Percentiles rank a stretch among this genome's conserved stretches.
Evolutionary conservation across 1,140 invertebrate species (phyloP).

Genomic region (Drosophila cardini): DNA sequence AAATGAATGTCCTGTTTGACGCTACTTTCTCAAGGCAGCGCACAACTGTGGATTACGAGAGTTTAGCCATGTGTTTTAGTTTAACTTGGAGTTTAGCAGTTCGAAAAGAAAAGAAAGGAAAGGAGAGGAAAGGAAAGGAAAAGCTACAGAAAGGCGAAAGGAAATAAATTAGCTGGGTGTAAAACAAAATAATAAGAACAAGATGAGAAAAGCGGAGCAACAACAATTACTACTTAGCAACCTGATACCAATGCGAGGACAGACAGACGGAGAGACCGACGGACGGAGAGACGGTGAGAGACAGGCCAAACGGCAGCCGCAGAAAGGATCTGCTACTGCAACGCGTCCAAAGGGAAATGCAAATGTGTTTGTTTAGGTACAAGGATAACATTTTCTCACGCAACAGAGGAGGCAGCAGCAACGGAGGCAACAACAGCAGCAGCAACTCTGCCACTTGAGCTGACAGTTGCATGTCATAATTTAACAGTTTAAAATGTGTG

Average conservation of each 20-base stretch:
- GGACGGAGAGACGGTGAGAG: slow-evolving; percentile 7
- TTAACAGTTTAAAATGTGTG: slow-evolving; percentile 69
- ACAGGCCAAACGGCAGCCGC: slow-evolving; percentile 42
- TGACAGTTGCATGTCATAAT: slow-evolving; percentile 81
- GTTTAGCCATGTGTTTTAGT: slow-evolving; percentile 55
- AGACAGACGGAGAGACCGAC: neutral
- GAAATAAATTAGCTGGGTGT: slow-evolving; percentile 77
- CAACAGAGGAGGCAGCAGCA: slow-evolving; percentile 27
- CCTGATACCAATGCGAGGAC: slow-evolving; percentile 45
- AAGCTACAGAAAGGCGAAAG: slow-evolving; percentile 54
- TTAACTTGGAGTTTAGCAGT: slow-evolving; percentile 17
- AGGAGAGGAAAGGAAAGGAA: slow-evolving; percentile 28
- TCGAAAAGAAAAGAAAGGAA: too few species aligned
- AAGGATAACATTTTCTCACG: slow-evolving; percentile 80
- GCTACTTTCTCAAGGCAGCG: slow-evolving; percentile 18
- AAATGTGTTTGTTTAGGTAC: slow-evolving; percentile 73
- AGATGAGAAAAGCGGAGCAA: slow-evolving; percentile 21
- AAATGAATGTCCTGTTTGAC: slow-evolving; percentile 26
- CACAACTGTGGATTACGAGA: slow-evolving; percentile 2
- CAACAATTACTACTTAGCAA: slow-evolving; percentile 65
- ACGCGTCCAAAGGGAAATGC: slow-evolving; percentile 10
- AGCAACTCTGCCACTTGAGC: slow-evolving; percentile 56
- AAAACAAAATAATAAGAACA: slow-evolving; percentile 25
- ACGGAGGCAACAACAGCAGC: slow-evolving; percentile 10
- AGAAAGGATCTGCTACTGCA: slow-evolving; percentile 61